Conservation (phyloP, 2,888 invertebrate genomes). For the Oxyteleia sp. region DNA sequence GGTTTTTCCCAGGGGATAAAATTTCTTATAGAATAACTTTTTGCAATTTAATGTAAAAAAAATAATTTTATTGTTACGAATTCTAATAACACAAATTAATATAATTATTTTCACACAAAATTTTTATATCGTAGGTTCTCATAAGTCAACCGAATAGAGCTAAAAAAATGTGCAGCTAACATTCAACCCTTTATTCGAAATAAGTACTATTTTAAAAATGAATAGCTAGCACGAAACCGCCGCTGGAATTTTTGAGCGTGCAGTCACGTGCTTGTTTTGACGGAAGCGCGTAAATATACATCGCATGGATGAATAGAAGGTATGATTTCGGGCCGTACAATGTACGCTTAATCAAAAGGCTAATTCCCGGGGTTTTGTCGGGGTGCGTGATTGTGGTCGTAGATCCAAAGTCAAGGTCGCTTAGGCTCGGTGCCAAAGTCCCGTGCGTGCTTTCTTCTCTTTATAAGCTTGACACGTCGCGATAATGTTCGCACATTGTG, state of each 20-base stretch:
- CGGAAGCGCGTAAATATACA: slow-evolving; percentile 36
- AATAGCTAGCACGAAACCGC: neutral
- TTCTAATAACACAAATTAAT: too few relatives aligned
- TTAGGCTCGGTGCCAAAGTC: too few relatives aligned
- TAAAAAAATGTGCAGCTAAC: too few relatives aligned
- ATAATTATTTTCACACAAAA: too few relatives aligned
- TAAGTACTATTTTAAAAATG: neutral
- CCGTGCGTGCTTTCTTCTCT: slow-evolving; percentile 65
- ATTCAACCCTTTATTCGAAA: too few relatives aligned
- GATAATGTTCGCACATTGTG: slow-evolving; percentile 58
- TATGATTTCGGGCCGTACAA: slow-evolving; percentile 32
- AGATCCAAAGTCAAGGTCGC: slow-evolving; percentile 56
- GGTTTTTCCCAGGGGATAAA: too few relatives aligned
- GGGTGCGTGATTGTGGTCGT: slow-evolving; percentile 57
- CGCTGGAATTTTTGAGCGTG: slow-evolving; percentile 9
- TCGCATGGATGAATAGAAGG: slow-evolving; percentile 32
- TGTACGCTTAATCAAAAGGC: slow-evolving; percentile 55
- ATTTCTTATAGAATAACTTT: too few relatives aligned
- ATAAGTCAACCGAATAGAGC: too few relatives aligned
- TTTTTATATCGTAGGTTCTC: too few relatives aligned
- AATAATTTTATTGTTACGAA: too few relatives aligned
- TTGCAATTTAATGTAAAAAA: too few relatives aligned
- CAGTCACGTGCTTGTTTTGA: slow-evolving; percentile 48
- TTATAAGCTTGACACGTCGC: slow-evolving; percentile 63
- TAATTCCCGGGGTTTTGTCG: slow-evolving; percentile 49